Conservation (phyloP, 2,888 invertebrate species). For the Ditula angustiorana region DNA sequence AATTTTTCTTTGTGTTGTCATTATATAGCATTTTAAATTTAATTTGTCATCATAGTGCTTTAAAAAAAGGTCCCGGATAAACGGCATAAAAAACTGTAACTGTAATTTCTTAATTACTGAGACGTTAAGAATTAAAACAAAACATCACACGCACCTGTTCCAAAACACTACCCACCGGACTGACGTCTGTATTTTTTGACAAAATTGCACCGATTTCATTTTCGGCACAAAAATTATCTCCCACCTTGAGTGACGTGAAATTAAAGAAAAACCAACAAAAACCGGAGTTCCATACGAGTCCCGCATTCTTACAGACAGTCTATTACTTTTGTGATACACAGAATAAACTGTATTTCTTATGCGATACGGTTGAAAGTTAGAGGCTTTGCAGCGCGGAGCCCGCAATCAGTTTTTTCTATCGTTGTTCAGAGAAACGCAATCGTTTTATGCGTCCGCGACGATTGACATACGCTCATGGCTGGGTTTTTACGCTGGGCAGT, state of each 20-base stretch:
- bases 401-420: slow-evolving; percentile 61
- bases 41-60: no score
- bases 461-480: slow-evolving; percentile 15
- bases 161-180: no score
- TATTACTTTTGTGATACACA: slow-evolving; percentile 57
- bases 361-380: slow-evolving; percentile 29
- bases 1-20: no score
- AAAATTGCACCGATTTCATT: not conserved
- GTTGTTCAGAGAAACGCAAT: slow-evolving; percentile 61
- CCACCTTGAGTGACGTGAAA: slow-evolving; percentile 63
- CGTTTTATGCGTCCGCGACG: slow-evolving; percentile 53
- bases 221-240: slow-evolving; percentile 20
- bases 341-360: slow-evolving; percentile 38
- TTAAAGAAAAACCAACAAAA: slow-evolving; percentile 59
- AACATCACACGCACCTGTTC: no score
- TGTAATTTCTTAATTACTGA: no score
- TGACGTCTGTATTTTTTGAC: no score
- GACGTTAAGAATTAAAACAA: no score
- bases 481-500: no score
- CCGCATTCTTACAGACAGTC: slow-evolving; percentile 66
- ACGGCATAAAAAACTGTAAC: no score
- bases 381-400: slow-evolving; percentile 41
- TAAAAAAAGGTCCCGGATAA: no score
- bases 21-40: no score
- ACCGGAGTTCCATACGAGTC: slow-evolving; percentile 62